Conservation (phyloP, 2,888 invertebrate genomes). For the Vanessa cardui region DNA sequence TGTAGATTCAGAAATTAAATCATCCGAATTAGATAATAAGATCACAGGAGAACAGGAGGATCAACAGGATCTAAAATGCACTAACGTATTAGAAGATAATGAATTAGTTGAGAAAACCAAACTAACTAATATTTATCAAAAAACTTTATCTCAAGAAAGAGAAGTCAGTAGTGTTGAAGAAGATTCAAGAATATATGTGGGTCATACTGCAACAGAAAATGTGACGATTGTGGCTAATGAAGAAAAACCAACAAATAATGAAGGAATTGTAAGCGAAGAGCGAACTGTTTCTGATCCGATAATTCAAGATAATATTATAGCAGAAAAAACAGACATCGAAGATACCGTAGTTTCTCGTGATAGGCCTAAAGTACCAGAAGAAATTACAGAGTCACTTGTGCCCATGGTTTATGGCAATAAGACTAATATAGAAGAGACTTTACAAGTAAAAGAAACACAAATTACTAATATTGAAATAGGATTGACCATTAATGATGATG, state of each 20-base stretch:
- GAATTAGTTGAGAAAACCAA: neutral
- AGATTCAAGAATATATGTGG: neutral
- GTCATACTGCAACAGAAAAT: neutral
- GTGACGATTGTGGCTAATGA: neutral
- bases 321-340: constrained; percentile 22
- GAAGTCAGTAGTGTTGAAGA: neutral
- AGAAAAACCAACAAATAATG: neutral
- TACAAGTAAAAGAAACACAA: constrained; percentile 37
- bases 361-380: neutral
- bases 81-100: neutral
- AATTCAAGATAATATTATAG: constrained; percentile 26
- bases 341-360: constrained; percentile 22
- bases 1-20: neutral
- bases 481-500: constrained; percentile 29
- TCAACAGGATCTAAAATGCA: neutral
- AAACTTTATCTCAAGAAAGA: neutral
- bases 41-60: no score
- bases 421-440: constrained; percentile 49
- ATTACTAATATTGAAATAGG: constrained; percentile 14
- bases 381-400: constrained; percentile 52
- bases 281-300: constrained; percentile 17
- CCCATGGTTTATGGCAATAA: constrained; percentile 61
- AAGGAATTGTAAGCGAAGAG: constrained; percentile 14
- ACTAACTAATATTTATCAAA: no score
- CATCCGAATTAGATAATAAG: neutral